These are phyloP conservation scores for Trididemnum nubilum DNA, from an alignment of 23 tunicate species.

Conservation along the genomic window DNA sequence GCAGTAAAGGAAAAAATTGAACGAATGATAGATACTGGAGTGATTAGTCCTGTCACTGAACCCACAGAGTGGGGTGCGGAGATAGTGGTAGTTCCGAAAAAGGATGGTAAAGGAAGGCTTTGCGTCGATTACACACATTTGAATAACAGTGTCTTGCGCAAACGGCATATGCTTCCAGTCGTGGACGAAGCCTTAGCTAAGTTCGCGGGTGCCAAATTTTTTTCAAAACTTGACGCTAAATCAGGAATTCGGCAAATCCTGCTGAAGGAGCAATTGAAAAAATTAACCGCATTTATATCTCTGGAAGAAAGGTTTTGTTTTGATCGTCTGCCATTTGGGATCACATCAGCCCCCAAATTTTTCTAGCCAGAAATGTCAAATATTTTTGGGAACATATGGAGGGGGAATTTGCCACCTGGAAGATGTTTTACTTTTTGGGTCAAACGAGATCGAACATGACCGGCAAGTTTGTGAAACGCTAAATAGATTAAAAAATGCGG, in stretches of 20 bases:
- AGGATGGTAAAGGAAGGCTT: conserved; percentile 19
- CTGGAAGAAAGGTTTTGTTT: conserved; percentile 17
- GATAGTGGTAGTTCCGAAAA: conserved; percentile 40
- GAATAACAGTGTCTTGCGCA: conserved; percentile 12
- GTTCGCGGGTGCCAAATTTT: neutral
- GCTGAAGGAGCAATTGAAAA: neutral
- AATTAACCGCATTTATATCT: conserved; percentile 15
- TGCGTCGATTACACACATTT: conserved; percentile 30
- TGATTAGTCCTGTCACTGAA: neutral
- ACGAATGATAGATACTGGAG: neutral
- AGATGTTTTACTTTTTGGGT: conserved; percentile 29
- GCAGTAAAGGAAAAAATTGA: conserved; percentile 9
- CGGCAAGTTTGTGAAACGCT: neutral
- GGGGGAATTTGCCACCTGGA: conserved; percentile 25
- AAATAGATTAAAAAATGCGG: neutral
- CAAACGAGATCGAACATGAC: conserved; percentile 13
- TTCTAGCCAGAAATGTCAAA: conserved; percentile 7
- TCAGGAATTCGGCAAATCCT: conserved; percentile 43
- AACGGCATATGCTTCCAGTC: conserved; percentile 21
- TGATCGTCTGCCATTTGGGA: too few species aligned
- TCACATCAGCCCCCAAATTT: conserved; percentile 25
- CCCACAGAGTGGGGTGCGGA: conserved; percentile 28
- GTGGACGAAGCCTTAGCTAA: conserved; percentile 22
- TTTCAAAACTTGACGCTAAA: conserved; percentile 42
- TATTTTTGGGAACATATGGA: conserved; percentile 7